Percentiles rank a stretch among this genome's conserved stretches.
Conservation (phyloP, 1,140 invertebrate species). For the Nomia melanderi region DNA sequence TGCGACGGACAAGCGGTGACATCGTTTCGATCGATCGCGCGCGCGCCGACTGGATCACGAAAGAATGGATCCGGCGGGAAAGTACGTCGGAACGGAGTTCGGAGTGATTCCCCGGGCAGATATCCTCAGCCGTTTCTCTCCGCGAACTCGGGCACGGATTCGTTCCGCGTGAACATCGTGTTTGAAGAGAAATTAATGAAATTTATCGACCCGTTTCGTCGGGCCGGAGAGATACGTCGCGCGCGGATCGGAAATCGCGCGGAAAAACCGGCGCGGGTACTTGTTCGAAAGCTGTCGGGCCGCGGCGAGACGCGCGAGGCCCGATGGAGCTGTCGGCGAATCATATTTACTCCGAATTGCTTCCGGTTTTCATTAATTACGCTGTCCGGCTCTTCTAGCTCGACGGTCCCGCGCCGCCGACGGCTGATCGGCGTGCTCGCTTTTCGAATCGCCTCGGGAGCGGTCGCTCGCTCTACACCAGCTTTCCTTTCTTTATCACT, state of each 20-base stretch:
- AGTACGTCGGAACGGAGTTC: conserved; percentile 33
- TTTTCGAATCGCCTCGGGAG: conserved; percentile 26
- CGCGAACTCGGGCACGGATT: background rate
- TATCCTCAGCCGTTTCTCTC: background rate
- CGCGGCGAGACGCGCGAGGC: background rate
- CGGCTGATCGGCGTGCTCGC: conserved; percentile 2
- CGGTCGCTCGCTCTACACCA: background rate
- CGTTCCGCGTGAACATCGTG: conserved; percentile 8
- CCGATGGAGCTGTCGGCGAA: background rate
- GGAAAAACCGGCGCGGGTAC: too few species aligned
- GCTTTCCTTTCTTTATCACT: conserved; percentile 54
- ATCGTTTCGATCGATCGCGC: conserved; percentile 36
- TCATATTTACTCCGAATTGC: background rate
- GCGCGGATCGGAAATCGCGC: too few species aligned
- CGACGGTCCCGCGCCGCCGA: conserved; percentile 9
- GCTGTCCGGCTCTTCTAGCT: background rate
- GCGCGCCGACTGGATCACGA: conserved; percentile 8
- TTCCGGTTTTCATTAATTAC: conserved; percentile 51
- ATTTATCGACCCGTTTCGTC: too few species aligned
- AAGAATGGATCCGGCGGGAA: conserved; percentile 49
- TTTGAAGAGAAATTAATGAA: too few species aligned
- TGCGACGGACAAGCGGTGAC: conserved; percentile 47
- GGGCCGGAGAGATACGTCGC: too few species aligned
- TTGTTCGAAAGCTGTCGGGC: too few species aligned
- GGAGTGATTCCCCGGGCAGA: background rate